Evolutionary conservation across 2,888 invertebrate genomes (phyloP).

Genomic region (Hirtodrosophila cameraria): DNA sequence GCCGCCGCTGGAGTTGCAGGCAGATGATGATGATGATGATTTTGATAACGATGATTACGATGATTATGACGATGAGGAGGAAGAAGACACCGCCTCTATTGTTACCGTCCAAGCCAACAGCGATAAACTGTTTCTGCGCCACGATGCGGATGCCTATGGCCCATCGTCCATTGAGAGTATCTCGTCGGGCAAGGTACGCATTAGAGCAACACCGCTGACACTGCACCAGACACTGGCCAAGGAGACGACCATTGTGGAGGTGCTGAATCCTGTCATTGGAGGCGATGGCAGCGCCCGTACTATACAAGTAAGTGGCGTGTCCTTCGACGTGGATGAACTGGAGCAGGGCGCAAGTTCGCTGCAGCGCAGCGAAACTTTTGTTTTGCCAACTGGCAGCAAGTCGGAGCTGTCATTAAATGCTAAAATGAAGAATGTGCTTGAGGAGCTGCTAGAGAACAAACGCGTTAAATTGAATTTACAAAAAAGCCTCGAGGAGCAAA

Average conservation of each 20-base stretch:
- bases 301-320: slow-evolving; percentile 82
- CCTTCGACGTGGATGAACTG: slow-evolving; percentile 58
- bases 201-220: slow-evolving; percentile 75
- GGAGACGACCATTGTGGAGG: slow-evolving; percentile 84
- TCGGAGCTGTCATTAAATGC: slow-evolving; percentile 84
- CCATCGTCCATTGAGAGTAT: slow-evolving; percentile 78
- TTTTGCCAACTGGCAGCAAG: slow-evolving; percentile 57
- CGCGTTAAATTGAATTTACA: slow-evolving; percentile 84
- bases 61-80: slow-evolving; percentile 84
- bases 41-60: slow-evolving; percentile 73
- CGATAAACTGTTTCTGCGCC: slow-evolving; percentile 83
- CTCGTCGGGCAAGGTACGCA: slow-evolving; percentile 74
- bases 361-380: slow-evolving; percentile 80
- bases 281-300: slow-evolving; percentile 83
- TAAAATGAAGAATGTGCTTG: slow-evolving; percentile 85
- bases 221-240: slow-evolving; percentile 81
- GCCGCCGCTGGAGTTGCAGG: slow-evolving; percentile 60
- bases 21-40: slow-evolving; percentile 38
- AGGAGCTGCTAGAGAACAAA: slow-evolving; percentile 83
- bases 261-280: slow-evolving; percentile 83
- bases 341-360: slow-evolving; percentile 60
- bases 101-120: slow-evolving; percentile 84
- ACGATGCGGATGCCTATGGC: slow-evolving; percentile 74
- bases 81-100: slow-evolving; percentile 85
- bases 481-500: slow-evolving; percentile 82